Evolutionary conservation across 2,888 invertebrate genomes (phyloP), one percentile per base, ranked within the genome.

Genomic region (Cheilosia grossa): DNA sequence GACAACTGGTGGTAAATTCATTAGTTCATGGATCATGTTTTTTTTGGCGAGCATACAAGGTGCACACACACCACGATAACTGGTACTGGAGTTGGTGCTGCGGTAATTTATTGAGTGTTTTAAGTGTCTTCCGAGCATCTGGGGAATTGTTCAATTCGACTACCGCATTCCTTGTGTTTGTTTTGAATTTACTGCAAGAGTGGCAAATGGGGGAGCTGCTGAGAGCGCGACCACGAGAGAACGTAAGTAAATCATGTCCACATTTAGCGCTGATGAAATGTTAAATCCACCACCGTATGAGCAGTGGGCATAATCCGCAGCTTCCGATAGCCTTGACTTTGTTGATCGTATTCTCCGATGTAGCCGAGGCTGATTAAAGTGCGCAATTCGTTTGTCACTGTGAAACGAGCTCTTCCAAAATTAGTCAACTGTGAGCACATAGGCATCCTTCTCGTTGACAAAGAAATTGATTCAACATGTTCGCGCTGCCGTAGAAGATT

Each of bases 251-350:
- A 53, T 72, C 82, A 77, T 82, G 70, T 72, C 59, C 70, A 82
- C 63, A 66, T 66, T 58, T 51, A 21, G 56, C 17, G 51, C 44
- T 78, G 82, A 82, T 61, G 78, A 78, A 78, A 78, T 74, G 40
- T 64, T 78, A 70, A 27, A 54, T 79, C 74, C 49, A 56, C 30
- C 44, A 17, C 70, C 64, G 69, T 69, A 59, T 69, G 19, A 47
- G 51, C 53, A 53, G 79, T 74, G 74, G 79, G 79, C 59, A 49
- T 83, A 83, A 83, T 83, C 83, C 83, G 64, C 4, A 66, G 80
- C 83, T 83, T 83, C 83, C 83, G 83, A 80, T 74, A 79, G 83
- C 83, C 83, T 83, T 83, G 83, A 80, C 70, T 75, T 53, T 53
- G 74, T 40, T 69, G 80, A 66, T 69, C 54, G 37, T 47, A 69